Evolutionary conservation across 1,140 invertebrate species (phyloP), one percentile per base, ranked within the genome.

Genomic region (Musca vetustissima): DNA sequence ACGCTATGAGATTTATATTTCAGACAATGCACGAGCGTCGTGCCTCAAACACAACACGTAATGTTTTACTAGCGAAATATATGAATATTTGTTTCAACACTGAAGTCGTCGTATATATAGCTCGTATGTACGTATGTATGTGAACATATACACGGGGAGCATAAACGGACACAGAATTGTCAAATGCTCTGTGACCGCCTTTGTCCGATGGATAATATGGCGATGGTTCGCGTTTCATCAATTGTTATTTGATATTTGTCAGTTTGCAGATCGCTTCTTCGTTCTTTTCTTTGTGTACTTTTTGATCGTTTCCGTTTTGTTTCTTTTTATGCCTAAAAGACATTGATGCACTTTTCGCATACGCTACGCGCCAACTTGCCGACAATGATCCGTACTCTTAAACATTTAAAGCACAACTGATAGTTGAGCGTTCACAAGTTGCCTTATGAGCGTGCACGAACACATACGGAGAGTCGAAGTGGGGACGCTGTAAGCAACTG

Each of bases 361-460:
- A 74, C 74, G 69, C 71, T 47, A 52, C 68, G 64, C 57, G 59
- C 65, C 52, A 67, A 53, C 72, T 32, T 70, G 72, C 65, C 64
- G 59, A 64, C 64, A 71, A 71, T 76, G 78, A 78, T 76, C 78
- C 79, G 74, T 73, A 80, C 78, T 77, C 71, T 74, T 73, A 74
- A 78, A 76, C 78, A 78, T 80, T 79, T 75, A 74, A 80, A 78
- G 77, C 78, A 80, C 78, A 79, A 80, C 77, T 69, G 64, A 32
- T 66, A 48, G 64, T 66, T 57, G 43, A 64, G 67, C 57, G 28
- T 43, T 59, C 36, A 55, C 67, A n/a, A 61, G 28, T 61, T 28
- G 57, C n/a, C 36, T 61, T 61, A 36, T 61, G 57, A 59, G 57
- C n/a, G 7, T 17, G 22, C 57, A 61, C 9, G 8, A 36, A 36